phyloP scores from a whole-genome alignment of 1,140 invertebrate genomes.

The Brachystomella parvula region DNA sequence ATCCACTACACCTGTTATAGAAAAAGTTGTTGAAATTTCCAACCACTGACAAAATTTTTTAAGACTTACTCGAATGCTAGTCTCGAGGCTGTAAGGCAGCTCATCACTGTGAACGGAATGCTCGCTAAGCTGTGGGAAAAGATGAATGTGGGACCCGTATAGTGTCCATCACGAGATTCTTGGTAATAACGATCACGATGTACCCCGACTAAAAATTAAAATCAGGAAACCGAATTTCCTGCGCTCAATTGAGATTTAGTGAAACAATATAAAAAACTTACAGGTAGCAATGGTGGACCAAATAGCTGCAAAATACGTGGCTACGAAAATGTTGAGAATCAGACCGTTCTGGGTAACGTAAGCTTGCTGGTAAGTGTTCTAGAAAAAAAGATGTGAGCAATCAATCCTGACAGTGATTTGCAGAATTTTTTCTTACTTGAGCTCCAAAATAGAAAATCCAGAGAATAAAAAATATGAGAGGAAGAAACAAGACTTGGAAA shows the following conservation, averaged over 20 bases:
- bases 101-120: slow-evolving; percentile 68
- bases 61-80: slow-evolving; percentile 63
- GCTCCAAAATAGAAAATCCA: slow-evolving; percentile 71
- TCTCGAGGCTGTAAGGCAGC: slow-evolving; percentile 54
- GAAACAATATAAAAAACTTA: slow-evolving; percentile 47
- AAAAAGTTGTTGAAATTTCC: neutral
- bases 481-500: slow-evolving; percentile 62
- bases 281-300: slow-evolving; percentile 68
- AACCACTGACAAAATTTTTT: neutral
- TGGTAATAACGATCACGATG: slow-evolving; percentile 83
- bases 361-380: slow-evolving; percentile 53
- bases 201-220: slow-evolving; percentile 56
- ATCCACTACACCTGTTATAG: slow-evolving; percentile 33
- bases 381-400: neutral
- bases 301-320: slow-evolving; percentile 69
- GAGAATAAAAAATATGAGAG: slow-evolving; percentile 65
- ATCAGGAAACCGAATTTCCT: neutral
- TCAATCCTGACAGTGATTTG: too few relatives aligned
- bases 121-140: slow-evolving; percentile 69
- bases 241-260: too few relatives aligned
- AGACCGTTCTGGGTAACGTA: slow-evolving; percentile 69
- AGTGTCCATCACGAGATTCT: slow-evolving; percentile 75
- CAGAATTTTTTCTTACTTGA: slow-evolving; percentile 45
- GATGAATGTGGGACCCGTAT: slow-evolving; percentile 72
- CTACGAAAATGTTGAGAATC: slow-evolving; percentile 67